Conservation (phyloP, 2,888 invertebrate species). For the Melanostoma scalare region DNA sequence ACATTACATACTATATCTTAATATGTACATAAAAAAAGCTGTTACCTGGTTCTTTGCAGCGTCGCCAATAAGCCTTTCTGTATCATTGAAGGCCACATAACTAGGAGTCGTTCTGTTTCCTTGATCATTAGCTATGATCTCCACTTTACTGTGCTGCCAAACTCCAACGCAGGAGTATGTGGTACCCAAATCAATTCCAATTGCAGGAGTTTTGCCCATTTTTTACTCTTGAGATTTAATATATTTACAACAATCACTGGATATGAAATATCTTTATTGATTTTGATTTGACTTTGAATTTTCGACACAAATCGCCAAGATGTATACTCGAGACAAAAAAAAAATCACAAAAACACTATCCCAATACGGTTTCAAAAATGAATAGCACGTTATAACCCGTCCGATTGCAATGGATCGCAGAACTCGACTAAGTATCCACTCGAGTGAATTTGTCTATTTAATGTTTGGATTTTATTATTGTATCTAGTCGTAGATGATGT, state of each 20-base stretch:
- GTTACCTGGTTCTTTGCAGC: slow-evolving; percentile 92
- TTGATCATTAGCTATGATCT: slow-evolving; percentile 94
- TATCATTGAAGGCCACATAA: slow-evolving; percentile 93
- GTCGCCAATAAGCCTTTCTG: slow-evolving; percentile 92
- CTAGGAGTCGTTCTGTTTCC: slow-evolving; percentile 94
- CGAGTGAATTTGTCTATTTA: slow-evolving; percentile 46
- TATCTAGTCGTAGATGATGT: slow-evolving; percentile 31
- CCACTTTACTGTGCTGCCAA: slow-evolving; percentile 91
- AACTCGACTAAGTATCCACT: slow-evolving; percentile 52
- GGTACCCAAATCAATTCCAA: slow-evolving; percentile 93
- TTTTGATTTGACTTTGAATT: background rate
- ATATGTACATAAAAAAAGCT: background rate
- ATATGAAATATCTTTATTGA: background rate
- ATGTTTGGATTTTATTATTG: slow-evolving; percentile 40
- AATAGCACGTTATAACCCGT: slow-evolving; percentile 12
- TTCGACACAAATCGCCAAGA: background rate
- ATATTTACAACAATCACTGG: no score
- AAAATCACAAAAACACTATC: background rate
- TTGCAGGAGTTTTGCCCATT: slow-evolving; percentile 83
- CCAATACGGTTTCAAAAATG: background rate
- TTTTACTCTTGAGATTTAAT: slow-evolving; percentile 39
- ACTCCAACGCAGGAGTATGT: slow-evolving; percentile 94
- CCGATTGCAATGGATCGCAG: slow-evolving; percentile 31
- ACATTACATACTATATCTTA: no score
- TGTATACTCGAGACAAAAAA: no score